Evolutionary conservation across 2,888 invertebrate species (phyloP).

Genomic region (Petrophora chlorosata): DNA sequence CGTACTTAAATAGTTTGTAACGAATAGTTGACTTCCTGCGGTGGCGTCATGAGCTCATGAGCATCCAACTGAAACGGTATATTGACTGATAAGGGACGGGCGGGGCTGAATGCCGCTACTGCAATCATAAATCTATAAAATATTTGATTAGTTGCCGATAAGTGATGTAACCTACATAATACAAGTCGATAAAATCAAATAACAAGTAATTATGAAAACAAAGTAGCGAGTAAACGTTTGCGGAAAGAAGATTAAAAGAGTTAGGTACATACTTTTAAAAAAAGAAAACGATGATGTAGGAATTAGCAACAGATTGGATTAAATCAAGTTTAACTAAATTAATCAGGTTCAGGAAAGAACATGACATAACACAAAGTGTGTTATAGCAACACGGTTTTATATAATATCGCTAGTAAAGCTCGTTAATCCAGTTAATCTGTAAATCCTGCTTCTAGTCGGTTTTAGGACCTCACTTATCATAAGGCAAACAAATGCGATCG

Average conservation of each 20-base stretch:
- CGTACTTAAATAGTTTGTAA: slow-evolving; percentile 44
- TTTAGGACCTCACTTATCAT: slow-evolving; percentile 37
- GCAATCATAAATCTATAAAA: slow-evolving; percentile 48
- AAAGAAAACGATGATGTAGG: neutral
- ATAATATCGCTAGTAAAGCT: slow-evolving; percentile 30
- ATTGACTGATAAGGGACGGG: slow-evolving; percentile 64
- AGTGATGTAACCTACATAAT: slow-evolving; percentile 28
- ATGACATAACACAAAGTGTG: slow-evolving; percentile 23
- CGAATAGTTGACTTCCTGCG: slow-evolving; percentile 54
- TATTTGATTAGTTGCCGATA: slow-evolving; percentile 34
- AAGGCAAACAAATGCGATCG: slow-evolving; percentile 31
- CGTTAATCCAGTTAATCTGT: slow-evolving; percentile 35
- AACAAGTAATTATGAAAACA: neutral
- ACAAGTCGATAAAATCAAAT: neutral
- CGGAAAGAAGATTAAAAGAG: no score
- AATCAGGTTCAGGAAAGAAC: slow-evolving; percentile 16
- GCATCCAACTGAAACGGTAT: slow-evolving; percentile 48
- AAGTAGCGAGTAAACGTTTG: neutral
- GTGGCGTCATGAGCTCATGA: slow-evolving; percentile 41
- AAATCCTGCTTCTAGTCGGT: slow-evolving; percentile 34
- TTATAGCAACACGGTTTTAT: slow-evolving; percentile 28
- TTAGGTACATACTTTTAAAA: no score
- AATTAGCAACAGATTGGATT: neutral
- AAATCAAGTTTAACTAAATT: slow-evolving; percentile 7
- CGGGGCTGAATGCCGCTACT: slow-evolving; percentile 43